phyloP scores from a whole-genome alignment of 1,140 invertebrate species.

The Tribolium castaneum region DNA sequence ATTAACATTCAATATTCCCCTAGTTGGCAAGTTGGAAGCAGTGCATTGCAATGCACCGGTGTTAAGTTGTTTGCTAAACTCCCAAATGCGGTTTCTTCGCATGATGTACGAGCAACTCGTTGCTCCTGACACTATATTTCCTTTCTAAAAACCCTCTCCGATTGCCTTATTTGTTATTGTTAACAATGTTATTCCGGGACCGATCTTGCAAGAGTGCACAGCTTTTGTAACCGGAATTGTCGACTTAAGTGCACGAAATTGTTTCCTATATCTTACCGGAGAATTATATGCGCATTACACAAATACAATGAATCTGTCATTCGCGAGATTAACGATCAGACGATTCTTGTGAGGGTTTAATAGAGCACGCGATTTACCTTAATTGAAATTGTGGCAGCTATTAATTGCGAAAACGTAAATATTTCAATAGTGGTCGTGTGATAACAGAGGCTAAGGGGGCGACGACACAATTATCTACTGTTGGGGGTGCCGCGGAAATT shows the following conservation, averaged over 20 bases:
- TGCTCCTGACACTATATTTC: neutral
- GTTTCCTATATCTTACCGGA: slow-evolving; percentile 16
- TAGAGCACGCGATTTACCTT: neutral
- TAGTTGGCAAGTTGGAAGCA: slow-evolving; percentile 4
- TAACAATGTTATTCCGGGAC: neutral
- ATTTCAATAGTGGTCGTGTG: neutral
- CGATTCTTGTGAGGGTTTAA: slow-evolving; percentile 6
- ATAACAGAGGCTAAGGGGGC: neutral
- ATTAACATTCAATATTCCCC: slow-evolving; percentile 15
- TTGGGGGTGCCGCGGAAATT: neutral
- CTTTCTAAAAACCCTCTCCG: neutral
- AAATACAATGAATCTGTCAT: slow-evolving; percentile 27
- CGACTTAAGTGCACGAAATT: slow-evolving; percentile 15
- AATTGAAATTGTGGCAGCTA: neutral
- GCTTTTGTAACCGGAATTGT: slow-evolving; percentile 8
- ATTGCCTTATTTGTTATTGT: slow-evolving; percentile 19
- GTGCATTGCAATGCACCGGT: slow-evolving; percentile 2
- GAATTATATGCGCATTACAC: slow-evolving; percentile 14
- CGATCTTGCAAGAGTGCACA: neutral
- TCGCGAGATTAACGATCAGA: slow-evolving; percentile 9
- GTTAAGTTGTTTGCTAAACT: slow-evolving; percentile 10
- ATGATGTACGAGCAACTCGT: slow-evolving; percentile 27
- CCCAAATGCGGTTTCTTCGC: slow-evolving; percentile 23
- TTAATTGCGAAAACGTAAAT: slow-evolving; percentile 17
- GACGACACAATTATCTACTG: slow-evolving; percentile 1